phyloP scores from a whole-genome alignment of 1,140 invertebrate species.

The Trichoplusia ni region DNA sequence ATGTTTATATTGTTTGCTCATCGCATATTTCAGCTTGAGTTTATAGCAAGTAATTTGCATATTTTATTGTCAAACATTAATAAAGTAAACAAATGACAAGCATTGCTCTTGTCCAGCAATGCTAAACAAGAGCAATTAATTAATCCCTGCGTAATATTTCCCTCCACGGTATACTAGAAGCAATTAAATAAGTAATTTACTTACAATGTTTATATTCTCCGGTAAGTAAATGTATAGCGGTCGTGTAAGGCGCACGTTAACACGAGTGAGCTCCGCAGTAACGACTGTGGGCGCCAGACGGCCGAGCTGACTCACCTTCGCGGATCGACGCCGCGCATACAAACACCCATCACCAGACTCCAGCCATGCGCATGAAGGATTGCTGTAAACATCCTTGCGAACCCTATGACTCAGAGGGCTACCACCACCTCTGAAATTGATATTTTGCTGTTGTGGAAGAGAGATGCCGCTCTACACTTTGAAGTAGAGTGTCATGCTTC shows the following conservation, averaged over 20 bases:
- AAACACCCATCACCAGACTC: constrained; percentile 14
- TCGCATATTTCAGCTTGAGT: too few species aligned
- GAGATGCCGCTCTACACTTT: too few species aligned
- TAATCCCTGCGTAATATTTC: background rate
- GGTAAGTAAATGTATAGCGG: constrained; percentile 25
- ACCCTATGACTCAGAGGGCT: background rate
- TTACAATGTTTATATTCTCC: constrained; percentile 20
- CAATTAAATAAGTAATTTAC: constrained; percentile 4
- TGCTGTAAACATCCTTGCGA: background rate
- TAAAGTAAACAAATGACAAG: too few species aligned
- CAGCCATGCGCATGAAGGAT: constrained; percentile 14
- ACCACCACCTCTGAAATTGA: background rate
- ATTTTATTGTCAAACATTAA: too few species aligned
- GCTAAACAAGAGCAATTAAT: background rate
- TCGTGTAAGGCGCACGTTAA: constrained; percentile 37
- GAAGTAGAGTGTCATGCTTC: too few species aligned
- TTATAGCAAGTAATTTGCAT: too few species aligned
- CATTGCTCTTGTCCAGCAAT: too few species aligned
- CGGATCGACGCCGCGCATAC: constrained; percentile 24
- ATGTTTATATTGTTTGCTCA: too few species aligned
- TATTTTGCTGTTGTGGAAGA: background rate
- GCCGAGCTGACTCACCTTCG: constrained; percentile 25
- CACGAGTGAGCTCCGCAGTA: constrained; percentile 26
- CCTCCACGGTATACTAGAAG: background rate
- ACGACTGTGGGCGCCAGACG: constrained; percentile 35